Percentiles rank a stretch among this genome's conserved stretches.
phyloP scores from a whole-genome alignment of 1,140 invertebrate genomes.

The Melanaphis sacchari region DNA sequence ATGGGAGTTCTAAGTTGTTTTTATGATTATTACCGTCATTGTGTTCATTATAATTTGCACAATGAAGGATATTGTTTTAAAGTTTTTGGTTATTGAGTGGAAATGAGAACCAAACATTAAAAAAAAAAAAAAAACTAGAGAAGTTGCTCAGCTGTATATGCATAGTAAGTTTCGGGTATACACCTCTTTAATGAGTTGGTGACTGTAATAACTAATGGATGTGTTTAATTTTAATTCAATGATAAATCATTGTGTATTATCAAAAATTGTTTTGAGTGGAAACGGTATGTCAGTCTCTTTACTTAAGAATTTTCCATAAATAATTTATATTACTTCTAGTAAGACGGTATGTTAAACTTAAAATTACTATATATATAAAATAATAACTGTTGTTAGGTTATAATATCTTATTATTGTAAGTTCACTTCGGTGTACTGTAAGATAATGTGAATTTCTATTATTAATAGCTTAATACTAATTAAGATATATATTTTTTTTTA shows the following conservation, averaged over 20 bases:
- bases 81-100: not conserved
- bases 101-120: not conserved
- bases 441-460: too few relatives aligned
- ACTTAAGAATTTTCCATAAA: not conserved
- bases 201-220: not conserved
- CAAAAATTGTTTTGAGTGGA: not conserved
- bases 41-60: not conserved
- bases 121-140: not conserved
- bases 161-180: not conserved
- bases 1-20: not conserved
- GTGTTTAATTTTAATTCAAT: not conserved
- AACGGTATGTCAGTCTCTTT: not conserved
- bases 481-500: too few relatives aligned
- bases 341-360: not conserved
- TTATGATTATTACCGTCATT: constrained; percentile 5
- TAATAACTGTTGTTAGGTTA: not conserved
- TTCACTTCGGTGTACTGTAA: too few relatives aligned
- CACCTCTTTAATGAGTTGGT: not conserved
- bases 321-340: not conserved
- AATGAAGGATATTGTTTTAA: not conserved
- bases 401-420: not conserved
- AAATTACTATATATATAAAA: too few relatives aligned
- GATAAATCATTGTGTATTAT: not conserved
- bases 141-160: not conserved
- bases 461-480: too few relatives aligned